Conservation (phyloP, 2,797 vertebrate genomes). For the Pipistrellus nathusii region DNA sequence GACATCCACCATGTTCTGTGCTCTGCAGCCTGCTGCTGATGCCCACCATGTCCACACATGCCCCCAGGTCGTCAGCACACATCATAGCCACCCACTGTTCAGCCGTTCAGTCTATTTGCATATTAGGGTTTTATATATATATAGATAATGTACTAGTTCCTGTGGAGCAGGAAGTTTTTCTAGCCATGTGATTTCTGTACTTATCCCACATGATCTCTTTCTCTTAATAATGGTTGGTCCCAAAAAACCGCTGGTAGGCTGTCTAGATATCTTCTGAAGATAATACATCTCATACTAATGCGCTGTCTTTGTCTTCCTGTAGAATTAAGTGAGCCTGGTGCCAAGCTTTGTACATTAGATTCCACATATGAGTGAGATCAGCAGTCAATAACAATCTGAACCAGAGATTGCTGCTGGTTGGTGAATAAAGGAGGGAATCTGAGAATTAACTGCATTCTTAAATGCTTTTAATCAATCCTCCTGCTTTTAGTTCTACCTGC, state of each 20-base stretch:
- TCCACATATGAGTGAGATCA: not conserved
- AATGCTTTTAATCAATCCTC: not conserved
- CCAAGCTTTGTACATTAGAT: not conserved
- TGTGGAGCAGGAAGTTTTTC: not conserved
- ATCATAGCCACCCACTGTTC: too few relatives aligned
- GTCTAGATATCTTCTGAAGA: not conserved
- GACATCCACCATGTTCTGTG: too few relatives aligned
- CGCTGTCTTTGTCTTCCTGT: not conserved
- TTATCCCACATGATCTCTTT: not conserved
- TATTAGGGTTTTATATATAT: too few relatives aligned
- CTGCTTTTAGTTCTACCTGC: not conserved
- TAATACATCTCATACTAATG: not conserved
- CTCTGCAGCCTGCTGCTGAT: too few relatives aligned
- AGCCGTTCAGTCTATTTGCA: too few relatives aligned
- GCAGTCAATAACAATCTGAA: not conserved
- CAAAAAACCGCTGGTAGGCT: not conserved
- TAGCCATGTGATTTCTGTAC: not conserved
- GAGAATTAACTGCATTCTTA: not conserved
- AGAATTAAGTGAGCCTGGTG: not conserved
- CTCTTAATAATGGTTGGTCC: not conserved
- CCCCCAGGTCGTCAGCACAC: too few relatives aligned
- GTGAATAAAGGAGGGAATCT: not conserved
- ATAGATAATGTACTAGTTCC: not conserved
- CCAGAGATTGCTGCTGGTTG: not conserved
- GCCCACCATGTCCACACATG: too few relatives aligned